phyloP scores from a whole-genome alignment of 2,888 invertebrate species.

The Caenorhabditis parvicauda region DNA sequence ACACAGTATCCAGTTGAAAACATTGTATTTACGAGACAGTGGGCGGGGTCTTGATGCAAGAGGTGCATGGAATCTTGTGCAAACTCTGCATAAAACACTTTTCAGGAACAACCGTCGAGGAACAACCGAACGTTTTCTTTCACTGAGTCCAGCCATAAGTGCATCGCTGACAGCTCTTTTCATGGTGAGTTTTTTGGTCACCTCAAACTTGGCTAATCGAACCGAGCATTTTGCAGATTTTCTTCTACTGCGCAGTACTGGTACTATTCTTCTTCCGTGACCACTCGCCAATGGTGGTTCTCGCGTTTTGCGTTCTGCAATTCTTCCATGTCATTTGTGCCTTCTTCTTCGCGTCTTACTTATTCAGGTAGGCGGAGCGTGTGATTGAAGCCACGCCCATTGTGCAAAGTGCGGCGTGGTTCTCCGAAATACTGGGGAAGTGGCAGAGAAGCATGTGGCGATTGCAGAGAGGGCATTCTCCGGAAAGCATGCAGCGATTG shows the following conservation, averaged over 20 bases:
- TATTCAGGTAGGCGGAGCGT: slow-evolving; percentile 16
- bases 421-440: no score
- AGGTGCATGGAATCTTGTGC: no score
- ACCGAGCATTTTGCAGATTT: slow-evolving; percentile 10
- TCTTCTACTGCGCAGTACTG: slow-evolving; percentile 24
- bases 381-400: background rate
- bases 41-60: no score
- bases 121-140: slow-evolving; percentile 21
- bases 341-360: slow-evolving; percentile 29
- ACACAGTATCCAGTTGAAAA: no score
- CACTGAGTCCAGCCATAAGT: slow-evolving; percentile 28
- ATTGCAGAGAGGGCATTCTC: no score
- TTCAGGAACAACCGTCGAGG: slow-evolving; percentile 28
- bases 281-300: slow-evolving; percentile 21
- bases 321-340: slow-evolving; percentile 24
- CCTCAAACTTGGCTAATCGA: background rate
- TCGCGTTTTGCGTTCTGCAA: slow-evolving; percentile 25
- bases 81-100: no score
- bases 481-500: no score
- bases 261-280: slow-evolving; percentile 35
- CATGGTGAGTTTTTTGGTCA: slow-evolving; percentile 14
- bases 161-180: slow-evolving; percentile 28
- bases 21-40: no score
- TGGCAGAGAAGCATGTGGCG: no score
- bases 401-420: no score